Evolutionary conservation across 2,797 vertebrate genomes (phyloP).

Genomic region (Pteropus rufus): DNA sequence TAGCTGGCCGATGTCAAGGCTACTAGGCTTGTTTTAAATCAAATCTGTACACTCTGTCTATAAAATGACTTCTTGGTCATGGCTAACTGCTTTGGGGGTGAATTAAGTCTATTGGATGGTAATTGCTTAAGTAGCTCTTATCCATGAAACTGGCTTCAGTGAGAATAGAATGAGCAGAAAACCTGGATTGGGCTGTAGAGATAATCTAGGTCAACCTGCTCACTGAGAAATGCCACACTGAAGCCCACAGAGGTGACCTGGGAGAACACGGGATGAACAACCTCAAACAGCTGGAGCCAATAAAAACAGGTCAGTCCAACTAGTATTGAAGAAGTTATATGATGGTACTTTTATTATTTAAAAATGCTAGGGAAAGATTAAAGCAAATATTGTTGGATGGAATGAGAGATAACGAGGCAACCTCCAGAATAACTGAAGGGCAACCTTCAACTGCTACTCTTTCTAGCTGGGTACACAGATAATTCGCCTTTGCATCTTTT

Average conservation of each 20-base stretch:
- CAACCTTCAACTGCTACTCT: background rate
- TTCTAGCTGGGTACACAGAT: background rate
- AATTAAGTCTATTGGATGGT: background rate
- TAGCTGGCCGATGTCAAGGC: background rate
- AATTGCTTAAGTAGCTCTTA: background rate
- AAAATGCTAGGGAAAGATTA: background rate
- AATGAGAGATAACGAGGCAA: background rate
- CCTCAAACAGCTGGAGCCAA: background rate
- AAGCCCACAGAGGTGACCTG: background rate
- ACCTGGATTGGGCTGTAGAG: background rate
- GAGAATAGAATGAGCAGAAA: background rate
- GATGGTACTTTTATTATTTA: background rate
- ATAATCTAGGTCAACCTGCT: background rate
- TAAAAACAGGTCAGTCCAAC: background rate
- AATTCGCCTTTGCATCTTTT: constrained; percentile 3
- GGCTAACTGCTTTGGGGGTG: background rate
- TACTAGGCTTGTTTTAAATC: background rate
- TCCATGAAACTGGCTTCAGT: background rate
- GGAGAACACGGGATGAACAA: background rate
- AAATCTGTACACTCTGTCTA: background rate
- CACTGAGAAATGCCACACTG: background rate
- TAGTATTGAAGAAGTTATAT: background rate
- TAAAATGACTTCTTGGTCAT: background rate
- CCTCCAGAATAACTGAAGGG: background rate
- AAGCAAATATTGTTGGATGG: background rate